Conservation (phyloP, 2,888 invertebrate genomes). For the Macaria liturata region DNA sequence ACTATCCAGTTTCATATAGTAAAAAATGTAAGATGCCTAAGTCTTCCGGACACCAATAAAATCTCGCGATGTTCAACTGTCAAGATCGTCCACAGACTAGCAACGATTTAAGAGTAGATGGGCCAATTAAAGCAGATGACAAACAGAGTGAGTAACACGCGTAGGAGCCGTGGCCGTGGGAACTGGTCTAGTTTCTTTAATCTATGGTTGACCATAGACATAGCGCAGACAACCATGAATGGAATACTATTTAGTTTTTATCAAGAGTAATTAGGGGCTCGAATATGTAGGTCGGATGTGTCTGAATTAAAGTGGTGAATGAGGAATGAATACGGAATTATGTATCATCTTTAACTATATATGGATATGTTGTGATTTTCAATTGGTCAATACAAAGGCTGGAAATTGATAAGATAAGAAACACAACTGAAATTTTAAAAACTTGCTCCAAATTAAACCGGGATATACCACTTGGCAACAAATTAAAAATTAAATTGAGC, state of each 20-base stretch:
- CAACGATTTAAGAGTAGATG: constrained; percentile 76
- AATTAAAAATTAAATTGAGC: too few relatives aligned
- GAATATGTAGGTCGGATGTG: constrained; percentile 15
- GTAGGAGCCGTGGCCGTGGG: constrained; percentile 74
- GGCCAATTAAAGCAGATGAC: constrained; percentile 79
- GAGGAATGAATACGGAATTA: neutral
- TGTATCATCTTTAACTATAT: too few relatives aligned
- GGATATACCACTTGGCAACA: too few relatives aligned
- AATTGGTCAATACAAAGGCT: too few relatives aligned
- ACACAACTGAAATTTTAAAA: too few relatives aligned
- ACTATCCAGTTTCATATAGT: too few relatives aligned
- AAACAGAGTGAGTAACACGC: constrained; percentile 71
- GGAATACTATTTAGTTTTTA: constrained; percentile 14
- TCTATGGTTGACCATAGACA: constrained; percentile 38
- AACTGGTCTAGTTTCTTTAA: constrained; percentile 47
- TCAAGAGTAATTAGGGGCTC: constrained; percentile 17
- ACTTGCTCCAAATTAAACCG: too few relatives aligned
- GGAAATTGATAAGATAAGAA: too few relatives aligned
- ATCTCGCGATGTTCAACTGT: too few relatives aligned
- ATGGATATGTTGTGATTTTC: too few relatives aligned
- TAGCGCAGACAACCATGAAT: constrained; percentile 34
- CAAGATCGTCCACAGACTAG: constrained; percentile 38
- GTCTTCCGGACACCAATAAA: too few relatives aligned
- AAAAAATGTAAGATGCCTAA: too few relatives aligned
- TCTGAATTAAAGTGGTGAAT: constrained; percentile 9